Evolutionary conservation across 2,888 invertebrate species (phyloP), one percentile per base, ranked within the genome.

Genomic region (Acleris emargana): DNA sequence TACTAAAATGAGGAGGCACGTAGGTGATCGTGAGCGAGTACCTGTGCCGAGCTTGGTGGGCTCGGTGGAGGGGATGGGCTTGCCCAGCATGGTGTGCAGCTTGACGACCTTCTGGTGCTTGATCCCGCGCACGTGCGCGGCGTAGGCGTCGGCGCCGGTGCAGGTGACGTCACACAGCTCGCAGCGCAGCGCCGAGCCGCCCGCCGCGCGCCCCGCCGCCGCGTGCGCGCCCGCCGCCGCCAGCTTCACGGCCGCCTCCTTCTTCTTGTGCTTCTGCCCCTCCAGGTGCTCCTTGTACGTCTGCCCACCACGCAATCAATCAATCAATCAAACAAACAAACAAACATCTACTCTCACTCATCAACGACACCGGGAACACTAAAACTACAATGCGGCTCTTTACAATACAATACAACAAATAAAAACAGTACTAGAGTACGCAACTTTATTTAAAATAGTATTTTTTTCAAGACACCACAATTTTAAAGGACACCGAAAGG

Each of bases 261-360:
- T 98, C 94, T 99, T 99, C 94, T 99, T 99, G 92, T 99, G 99
- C 88, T 98, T 98, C 89, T 99, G 99, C 0, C 99, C 99, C 84
- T 99, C 99, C 81, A 99, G 93, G 93, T 99, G 99, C 87, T 99
- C 99, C 72, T 91, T 91, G 88, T 91, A 91, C 0, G 91, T 91
- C 91, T 90, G 80, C 11, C 1, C 0, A 20, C n/a, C 13, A 43
- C 16, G n/a, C 25, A 25, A 43, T 55, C 20, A 20, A 20, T n/a
- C n/a, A n/a, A n/a, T n/a, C n/a, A n/a, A n/a, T n/a, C n/a, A n/a
- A n/a, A n/a, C n/a, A n/a, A n/a, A n/a, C n/a, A n/a, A n/a, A n/a
- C n/a, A n/a, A n/a, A n/a, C n/a, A n/a, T n/a, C n/a, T n/a, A n/a
- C n/a, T n/a, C n/a, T n/a, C n/a, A n/a, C n/a, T n/a, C n/a, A n/a